phyloP scores from a whole-genome alignment of 1,140 invertebrate species.

The Wiebesia pumilae region DNA sequence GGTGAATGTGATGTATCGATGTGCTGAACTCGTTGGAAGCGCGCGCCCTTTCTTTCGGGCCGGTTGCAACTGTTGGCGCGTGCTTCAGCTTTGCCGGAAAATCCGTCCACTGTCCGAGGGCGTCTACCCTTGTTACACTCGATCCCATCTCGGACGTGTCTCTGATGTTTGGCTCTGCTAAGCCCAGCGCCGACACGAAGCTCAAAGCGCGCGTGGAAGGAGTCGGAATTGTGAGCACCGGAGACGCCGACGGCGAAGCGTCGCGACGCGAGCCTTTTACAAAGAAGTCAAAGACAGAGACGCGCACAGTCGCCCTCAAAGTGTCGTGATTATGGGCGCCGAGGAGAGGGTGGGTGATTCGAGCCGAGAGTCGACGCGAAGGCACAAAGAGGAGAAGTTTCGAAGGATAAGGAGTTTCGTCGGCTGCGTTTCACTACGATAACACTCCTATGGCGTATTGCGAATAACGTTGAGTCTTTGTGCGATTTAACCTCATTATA shows the following conservation, averaged over 20 bases:
- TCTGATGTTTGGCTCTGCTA: constrained; percentile 16
- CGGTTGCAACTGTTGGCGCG: neutral
- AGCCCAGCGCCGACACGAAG: neutral
- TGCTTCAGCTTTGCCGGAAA: neutral
- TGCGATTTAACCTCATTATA: constrained; percentile 11
- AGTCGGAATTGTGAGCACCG: neutral
- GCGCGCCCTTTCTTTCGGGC: neutral
- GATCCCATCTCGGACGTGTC: neutral
- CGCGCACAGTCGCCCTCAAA: constrained; percentile 1
- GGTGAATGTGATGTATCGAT: neutral
- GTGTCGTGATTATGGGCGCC: neutral
- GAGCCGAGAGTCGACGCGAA: neutral
- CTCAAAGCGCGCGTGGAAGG: neutral
- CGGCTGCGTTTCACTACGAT: neutral
- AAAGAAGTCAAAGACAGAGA: neutral
- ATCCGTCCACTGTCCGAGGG: neutral
- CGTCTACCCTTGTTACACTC: neutral
- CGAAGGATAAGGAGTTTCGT: neutral
- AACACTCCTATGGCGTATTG: neutral
- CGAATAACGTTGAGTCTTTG: neutral
- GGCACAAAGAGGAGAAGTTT: constrained; percentile 17
- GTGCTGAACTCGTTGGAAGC: neutral
- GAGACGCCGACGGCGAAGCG: neutral
- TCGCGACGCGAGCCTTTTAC: neutral
- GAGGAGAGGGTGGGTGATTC: too few species aligned